Evolutionary conservation across 2,113 vertebrate species (phyloP).

Genomic region (Aviceda subcristata): DNA sequence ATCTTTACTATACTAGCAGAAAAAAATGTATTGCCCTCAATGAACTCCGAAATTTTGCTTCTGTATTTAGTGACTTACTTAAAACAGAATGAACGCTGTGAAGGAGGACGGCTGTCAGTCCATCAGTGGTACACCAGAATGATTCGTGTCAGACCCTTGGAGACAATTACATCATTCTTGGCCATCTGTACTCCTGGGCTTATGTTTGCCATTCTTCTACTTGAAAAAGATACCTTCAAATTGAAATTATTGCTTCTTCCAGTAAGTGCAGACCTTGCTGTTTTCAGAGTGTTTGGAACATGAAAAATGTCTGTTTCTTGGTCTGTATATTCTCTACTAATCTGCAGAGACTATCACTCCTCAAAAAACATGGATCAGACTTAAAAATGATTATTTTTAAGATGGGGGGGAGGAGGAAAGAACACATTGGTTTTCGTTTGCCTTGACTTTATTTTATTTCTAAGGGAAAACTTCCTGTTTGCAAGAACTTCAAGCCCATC

Average conservation of each 20-base stretch:
- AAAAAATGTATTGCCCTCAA: background rate
- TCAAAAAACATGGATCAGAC: background rate
- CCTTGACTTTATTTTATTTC: background rate
- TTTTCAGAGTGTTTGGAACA: background rate
- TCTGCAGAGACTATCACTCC: background rate
- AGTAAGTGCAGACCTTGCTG: background rate
- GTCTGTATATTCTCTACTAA: background rate
- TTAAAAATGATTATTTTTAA: background rate
- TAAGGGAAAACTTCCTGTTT: background rate
- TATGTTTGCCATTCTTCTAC: background rate
- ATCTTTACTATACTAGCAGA: background rate
- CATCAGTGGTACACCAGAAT: background rate
- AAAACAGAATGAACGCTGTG: background rate
- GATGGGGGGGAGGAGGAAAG: fast-evolving
- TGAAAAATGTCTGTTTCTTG: background rate
- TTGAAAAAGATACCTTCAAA: background rate
- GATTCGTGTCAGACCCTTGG: background rate
- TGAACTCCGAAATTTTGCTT: background rate
- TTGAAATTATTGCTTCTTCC: background rate
- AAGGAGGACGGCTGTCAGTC: background rate
- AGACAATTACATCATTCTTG: background rate
- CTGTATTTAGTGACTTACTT: background rate
- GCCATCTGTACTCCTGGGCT: background rate
- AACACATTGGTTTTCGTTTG: background rate
- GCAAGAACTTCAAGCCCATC: background rate